Base-by-base conservation (phyloP, 1,140 invertebrate genomes). In the Lepidurus packardi region DNA sequence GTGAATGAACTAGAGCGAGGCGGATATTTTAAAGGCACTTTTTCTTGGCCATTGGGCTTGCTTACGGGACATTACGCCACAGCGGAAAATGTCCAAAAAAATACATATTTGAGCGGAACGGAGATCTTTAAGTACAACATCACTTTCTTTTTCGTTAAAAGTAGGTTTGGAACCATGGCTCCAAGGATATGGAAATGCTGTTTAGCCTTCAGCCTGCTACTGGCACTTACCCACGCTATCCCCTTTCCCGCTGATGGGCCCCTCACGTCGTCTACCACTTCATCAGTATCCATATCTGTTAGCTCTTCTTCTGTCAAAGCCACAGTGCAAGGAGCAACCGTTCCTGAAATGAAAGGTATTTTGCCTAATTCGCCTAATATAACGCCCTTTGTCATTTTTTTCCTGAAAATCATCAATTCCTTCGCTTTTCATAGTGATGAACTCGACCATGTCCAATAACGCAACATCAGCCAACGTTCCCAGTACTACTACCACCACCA, bases 221-320 rank as follows among this genome's bases (percentile, higher is more conserved):
- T 65, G 53, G 53, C 53, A 21, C 7, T 65, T 21, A 65, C 53
- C 53, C 53, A 65, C 53, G 53, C 34, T 2, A 34, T 34, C 34
- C 34, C 53, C n/a, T 65, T 65, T 21, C 53, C 53, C 21, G 53
- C 53, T n/a, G 53, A 65, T 65, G 53, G 53, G 21, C 53, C 53
- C 53, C 21, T 65, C 16, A 65, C 53, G 3, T 65, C 53, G 16
- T 65, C 53, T 21, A 65, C 53, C 73, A 75, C 44, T 73, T 78
- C 78, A 10, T 74, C 78, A 1, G 78, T 78, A 45, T 78, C 78
- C 41, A 45, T 74, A 34, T 78, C 78, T n/a, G 65, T 78, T 34
- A 75, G 73, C 10, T 78, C 78, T 21, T 78, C 78, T 4, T 78
- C 78, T 5, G 74, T 78, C 43, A 73, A 78, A 65, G 53, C 53